Percentiles rank a stretch among this genome's conserved stretches.
Conservation (phyloP, 2,797 vertebrate species). For the Cuculus canorus region DNA sequence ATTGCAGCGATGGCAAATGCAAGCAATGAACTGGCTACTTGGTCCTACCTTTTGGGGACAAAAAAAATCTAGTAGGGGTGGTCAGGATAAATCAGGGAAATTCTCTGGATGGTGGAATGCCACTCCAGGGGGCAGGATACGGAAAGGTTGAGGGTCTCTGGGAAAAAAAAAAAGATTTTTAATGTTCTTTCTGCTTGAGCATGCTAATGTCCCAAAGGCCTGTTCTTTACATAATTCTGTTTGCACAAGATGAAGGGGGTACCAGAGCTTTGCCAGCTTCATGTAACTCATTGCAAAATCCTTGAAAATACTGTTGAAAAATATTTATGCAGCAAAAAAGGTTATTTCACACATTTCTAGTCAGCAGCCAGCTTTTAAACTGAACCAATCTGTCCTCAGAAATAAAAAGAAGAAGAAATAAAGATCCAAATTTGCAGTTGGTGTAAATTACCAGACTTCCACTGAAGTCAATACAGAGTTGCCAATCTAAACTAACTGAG, state of each 20-base stretch:
- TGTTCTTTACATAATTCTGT: constrained; percentile 51
- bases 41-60: not conserved
- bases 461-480: constrained; percentile 17
- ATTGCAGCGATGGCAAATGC: constrained; percentile 24
- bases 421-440: constrained; percentile 44
- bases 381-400: constrained; percentile 59
- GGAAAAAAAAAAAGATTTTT: not conserved
- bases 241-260: constrained; percentile 43
- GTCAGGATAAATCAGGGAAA: constrained; percentile 25
- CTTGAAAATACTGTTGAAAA: constrained; percentile 64
- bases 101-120: not conserved
- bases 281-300: constrained; percentile 58
- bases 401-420: constrained; percentile 67
- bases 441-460: constrained; percentile 59
- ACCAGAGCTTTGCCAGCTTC: constrained; percentile 31
- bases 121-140: not conserved
- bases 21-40: constrained; percentile 1
- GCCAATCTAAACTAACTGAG: constrained; percentile 56
- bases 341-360: constrained; percentile 59
- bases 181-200: constrained; percentile 9
- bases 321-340: constrained; percentile 56
- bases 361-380: constrained; percentile 62
- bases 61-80: not conserved
- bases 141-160: not conserved
- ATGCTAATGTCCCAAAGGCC: constrained; percentile 1